Evolutionary conservation across 2,888 invertebrate genomes (phyloP).

Genomic region (Tenthredo scrophulariae): DNA sequence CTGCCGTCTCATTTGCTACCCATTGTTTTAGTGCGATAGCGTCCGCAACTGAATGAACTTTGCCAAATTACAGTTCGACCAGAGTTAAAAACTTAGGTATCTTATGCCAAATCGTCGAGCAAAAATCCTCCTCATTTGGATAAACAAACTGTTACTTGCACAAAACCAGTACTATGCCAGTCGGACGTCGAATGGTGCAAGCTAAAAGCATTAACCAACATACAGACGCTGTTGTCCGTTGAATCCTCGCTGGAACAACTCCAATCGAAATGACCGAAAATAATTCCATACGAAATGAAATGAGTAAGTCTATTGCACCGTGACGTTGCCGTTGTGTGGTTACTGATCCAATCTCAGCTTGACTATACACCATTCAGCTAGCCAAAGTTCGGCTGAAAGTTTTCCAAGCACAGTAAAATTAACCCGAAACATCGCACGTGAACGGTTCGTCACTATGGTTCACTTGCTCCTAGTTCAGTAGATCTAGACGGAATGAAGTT

Average conservation of each 20-base stretch:
- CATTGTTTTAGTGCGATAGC: constrained; percentile 62
- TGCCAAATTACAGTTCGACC: constrained; percentile 28
- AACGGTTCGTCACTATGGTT: constrained; percentile 24
- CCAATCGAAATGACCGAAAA: background rate
- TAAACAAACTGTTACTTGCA: background rate
- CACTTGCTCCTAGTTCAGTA: background rate
- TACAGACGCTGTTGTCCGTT: background rate
- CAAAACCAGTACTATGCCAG: background rate
- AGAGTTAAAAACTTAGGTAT: background rate
- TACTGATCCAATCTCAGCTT: background rate
- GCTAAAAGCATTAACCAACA: background rate
- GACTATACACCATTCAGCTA: background rate
- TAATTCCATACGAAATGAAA: background rate
- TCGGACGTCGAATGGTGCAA: background rate
- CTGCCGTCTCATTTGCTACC: constrained; percentile 65
- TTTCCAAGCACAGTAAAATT: constrained; percentile 4
- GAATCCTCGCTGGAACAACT: background rate
- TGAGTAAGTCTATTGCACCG: background rate
- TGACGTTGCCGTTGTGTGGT: background rate
- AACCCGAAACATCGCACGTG: background rate
- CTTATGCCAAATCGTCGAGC: background rate
- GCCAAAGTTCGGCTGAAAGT: background rate
- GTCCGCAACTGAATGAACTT: constrained; percentile 53
- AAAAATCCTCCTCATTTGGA: background rate
- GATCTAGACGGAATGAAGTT: constrained; percentile 5